A percentile compares a stretch with the other conserved stretches of the same genome.
Evolutionary conservation across 92 coral and sea anemone genomes (phyloP).

Genomic region (Isaurus tuberculatus): DNA sequence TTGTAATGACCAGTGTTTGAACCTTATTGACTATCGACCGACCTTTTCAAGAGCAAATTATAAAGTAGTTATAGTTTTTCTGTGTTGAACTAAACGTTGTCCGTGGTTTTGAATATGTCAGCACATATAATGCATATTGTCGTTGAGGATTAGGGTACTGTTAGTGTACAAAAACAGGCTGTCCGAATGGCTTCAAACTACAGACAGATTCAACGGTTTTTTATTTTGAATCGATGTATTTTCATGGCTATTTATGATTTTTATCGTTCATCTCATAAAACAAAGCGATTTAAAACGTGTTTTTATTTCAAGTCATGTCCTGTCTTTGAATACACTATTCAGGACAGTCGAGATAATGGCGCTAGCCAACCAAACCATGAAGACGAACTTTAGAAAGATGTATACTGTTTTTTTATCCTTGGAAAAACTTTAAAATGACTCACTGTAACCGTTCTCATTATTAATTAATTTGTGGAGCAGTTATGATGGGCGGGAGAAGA

Average conservation of each 20-base stretch:
- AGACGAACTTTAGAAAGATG: neutral
- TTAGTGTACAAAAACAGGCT: neutral
- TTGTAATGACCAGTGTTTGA: constrained; percentile 31
- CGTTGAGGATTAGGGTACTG: constrained; percentile 19
- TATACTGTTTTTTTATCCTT: neutral
- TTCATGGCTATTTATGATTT: neutral
- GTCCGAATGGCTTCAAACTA: neutral
- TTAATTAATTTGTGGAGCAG: constrained; percentile 61
- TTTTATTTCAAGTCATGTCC: constrained; percentile 2
- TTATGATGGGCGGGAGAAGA: constrained; percentile 67
- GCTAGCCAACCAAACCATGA: neutral
- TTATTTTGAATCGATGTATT: neutral
- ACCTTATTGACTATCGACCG: constrained; percentile 39
- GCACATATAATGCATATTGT: constrained; percentile 13
- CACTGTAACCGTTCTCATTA: constrained; percentile 56
- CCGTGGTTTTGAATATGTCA: constrained; percentile 21
- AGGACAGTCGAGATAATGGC: neutral
- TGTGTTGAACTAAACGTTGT: constrained; percentile 26
- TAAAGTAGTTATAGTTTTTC: constrained; percentile 23
- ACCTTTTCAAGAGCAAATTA: constrained; percentile 38
- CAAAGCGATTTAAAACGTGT: neutral
- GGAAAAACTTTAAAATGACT: constrained; percentile 33
- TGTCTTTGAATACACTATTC: no score
- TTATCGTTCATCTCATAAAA: neutral
- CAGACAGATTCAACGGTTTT: neutral